Evolutionary conservation across 1,140 invertebrate genomes (phyloP).

Genomic region (Brachionus rotundiformis): DNA sequence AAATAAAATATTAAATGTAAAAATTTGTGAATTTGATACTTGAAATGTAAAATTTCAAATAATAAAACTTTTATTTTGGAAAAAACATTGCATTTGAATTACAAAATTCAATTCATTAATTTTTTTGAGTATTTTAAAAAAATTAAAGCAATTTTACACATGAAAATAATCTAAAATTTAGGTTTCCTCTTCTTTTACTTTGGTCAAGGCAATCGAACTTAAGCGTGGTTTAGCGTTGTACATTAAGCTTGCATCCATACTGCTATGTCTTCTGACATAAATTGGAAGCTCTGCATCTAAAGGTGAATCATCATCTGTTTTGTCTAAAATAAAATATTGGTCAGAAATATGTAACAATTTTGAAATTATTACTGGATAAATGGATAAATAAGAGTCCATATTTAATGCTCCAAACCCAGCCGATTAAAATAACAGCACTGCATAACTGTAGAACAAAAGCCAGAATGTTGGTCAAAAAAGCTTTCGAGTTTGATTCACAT

Average conservation of each 20-base stretch:
- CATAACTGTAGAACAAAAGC: constrained; percentile 27
- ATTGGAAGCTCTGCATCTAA: constrained; percentile 36
- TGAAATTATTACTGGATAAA: constrained; percentile 37
- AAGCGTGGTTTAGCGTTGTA: constrained; percentile 39
- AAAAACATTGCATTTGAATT: constrained; percentile 25
- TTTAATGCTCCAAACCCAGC: constrained; percentile 49
- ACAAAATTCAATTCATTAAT: neutral
- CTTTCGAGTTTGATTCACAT: constrained; percentile 12
- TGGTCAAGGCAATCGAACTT: neutral
- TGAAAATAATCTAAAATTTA: neutral
- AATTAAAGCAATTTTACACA: neutral
- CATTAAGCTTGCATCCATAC: constrained; percentile 34
- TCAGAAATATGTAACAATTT: neutral
- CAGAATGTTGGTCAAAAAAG: constrained; percentile 36
- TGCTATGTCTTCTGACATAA: constrained; percentile 50
- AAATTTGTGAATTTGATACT: neutral
- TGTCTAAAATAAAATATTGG: neutral
- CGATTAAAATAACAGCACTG: constrained; percentile 27
- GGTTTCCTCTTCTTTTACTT: constrained; percentile 47
- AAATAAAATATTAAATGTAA: too few species aligned
- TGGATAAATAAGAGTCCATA: constrained; percentile 43
- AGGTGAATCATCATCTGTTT: neutral
- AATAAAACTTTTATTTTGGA: constrained; percentile 9
- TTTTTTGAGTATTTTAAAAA: neutral
- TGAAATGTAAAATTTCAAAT: neutral